Evolutionary conservation across 2,113 vertebrate species (phyloP).

Genomic region (Stercorarius parasiticus): DNA sequence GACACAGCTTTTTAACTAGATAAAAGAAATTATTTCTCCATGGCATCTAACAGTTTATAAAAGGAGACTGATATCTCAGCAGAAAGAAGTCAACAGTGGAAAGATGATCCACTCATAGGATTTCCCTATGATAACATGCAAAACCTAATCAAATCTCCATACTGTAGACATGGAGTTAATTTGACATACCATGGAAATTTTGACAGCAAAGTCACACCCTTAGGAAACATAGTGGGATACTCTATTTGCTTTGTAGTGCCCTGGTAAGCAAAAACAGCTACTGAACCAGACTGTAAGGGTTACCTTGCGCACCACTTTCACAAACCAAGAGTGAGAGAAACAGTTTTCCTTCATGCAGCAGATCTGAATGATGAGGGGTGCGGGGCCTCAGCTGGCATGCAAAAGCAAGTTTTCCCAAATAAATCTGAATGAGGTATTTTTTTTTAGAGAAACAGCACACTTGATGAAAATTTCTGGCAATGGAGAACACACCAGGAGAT

Average conservation of each 20-base stretch:
- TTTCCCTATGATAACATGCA: neutral
- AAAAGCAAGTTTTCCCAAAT: neutral
- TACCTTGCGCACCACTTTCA: neutral
- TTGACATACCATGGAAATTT: neutral
- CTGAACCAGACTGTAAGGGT: neutral
- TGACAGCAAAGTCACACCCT: neutral
- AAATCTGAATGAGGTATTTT: neutral
- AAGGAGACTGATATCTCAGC: neutral
- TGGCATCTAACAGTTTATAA: neutral
- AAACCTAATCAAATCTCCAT: neutral
- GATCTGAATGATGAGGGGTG: neutral
- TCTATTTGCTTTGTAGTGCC: neutral
- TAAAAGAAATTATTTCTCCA: neutral
- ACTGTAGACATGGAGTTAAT: neutral
- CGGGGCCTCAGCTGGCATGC: neutral
- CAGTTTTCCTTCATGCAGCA: neutral
- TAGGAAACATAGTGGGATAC: neutral
- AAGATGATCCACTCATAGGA: neutral
- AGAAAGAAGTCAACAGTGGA: neutral
- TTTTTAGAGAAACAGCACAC: neutral
- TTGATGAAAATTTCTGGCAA: neutral
- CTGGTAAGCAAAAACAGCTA: neutral
- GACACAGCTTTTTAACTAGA: neutral
- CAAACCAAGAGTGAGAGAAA: neutral
- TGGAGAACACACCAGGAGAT: neutral